These are phyloP conservation scores for Anguilla megastoma DNA, from an alignment of 2,797 vertebrate species.

Conservation along the genomic window DNA sequence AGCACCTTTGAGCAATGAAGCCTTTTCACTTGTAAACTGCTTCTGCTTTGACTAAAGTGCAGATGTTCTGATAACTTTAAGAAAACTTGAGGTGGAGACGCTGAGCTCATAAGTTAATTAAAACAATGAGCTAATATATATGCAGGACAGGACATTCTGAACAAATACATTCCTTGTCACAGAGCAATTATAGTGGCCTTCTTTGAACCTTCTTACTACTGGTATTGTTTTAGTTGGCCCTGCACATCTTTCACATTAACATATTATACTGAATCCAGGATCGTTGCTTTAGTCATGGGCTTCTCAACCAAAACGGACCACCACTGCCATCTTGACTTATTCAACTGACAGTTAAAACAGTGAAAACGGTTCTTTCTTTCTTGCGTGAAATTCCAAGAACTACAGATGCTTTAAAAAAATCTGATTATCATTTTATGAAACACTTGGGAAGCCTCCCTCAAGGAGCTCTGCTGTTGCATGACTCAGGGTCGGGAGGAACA, in stretches of 20 bases:
- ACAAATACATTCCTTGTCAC: neutral
- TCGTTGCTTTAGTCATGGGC: neutral
- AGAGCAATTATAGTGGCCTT: neutral
- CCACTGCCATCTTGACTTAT: neutral
- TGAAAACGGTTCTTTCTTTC: neutral
- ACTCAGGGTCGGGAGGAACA: neutral
- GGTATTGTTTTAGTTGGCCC: neutral
- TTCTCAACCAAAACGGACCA: neutral
- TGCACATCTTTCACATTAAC: neutral
- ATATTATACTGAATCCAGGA: neutral
- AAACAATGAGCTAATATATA: slow-evolving; percentile 7
- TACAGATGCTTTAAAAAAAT: neutral
- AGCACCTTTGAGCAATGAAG: neutral
- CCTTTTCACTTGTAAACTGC: neutral
- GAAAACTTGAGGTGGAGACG: neutral
- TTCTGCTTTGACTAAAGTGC: neutral
- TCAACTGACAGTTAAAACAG: neutral
- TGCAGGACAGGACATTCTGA: neutral
- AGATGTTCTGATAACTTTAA: neutral
- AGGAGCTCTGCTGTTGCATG: neutral
- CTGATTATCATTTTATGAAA: neutral
- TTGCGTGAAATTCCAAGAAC: neutral
- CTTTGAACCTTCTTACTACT: neutral
- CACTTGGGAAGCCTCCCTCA: too few relatives aligned
- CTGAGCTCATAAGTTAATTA: neutral